phyloP scores from a whole-genome alignment of 1,140 invertebrate genomes.

The Saxidomus purpurata region DNA sequence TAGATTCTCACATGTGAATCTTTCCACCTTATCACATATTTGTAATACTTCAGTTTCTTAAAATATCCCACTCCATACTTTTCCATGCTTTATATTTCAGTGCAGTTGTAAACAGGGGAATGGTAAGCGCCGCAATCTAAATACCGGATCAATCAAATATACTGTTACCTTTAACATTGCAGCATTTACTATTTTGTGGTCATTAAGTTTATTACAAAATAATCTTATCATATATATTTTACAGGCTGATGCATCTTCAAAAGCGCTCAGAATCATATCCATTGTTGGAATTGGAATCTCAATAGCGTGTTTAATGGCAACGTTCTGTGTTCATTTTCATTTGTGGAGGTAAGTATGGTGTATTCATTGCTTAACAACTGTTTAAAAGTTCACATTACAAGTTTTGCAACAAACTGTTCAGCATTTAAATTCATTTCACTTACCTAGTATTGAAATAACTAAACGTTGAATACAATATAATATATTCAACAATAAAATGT shows the following conservation, averaged over 20 bases:
- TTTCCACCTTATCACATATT: no score
- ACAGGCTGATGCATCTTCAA: slow-evolving; percentile 53
- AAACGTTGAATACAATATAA: no score
- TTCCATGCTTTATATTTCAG: not conserved
- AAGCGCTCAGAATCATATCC: slow-evolving; percentile 69
- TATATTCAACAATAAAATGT: no score
- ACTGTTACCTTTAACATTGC: not conserved
- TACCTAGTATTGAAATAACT: not conserved
- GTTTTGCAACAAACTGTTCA: no score
- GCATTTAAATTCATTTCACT: not conserved
- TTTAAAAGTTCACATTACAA: no score
- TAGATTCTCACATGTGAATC: no score
- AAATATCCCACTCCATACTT: not conserved
- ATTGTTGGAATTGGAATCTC: slow-evolving; percentile 71
- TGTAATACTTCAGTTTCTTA: no score
- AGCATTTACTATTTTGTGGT: not conserved
- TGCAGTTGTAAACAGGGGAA: not conserved
- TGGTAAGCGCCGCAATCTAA: not conserved
- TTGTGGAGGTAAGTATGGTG: slow-evolving; percentile 67
- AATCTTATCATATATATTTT: not conserved
- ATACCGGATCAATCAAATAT: not conserved
- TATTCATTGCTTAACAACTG: no score
- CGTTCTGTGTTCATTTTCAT: slow-evolving; percentile 53
- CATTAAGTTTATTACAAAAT: not conserved
- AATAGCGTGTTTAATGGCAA: slow-evolving; percentile 61